phyloP scores from a whole-genome alignment of 2,797 vertebrate species.

The Periparus ater region DNA sequence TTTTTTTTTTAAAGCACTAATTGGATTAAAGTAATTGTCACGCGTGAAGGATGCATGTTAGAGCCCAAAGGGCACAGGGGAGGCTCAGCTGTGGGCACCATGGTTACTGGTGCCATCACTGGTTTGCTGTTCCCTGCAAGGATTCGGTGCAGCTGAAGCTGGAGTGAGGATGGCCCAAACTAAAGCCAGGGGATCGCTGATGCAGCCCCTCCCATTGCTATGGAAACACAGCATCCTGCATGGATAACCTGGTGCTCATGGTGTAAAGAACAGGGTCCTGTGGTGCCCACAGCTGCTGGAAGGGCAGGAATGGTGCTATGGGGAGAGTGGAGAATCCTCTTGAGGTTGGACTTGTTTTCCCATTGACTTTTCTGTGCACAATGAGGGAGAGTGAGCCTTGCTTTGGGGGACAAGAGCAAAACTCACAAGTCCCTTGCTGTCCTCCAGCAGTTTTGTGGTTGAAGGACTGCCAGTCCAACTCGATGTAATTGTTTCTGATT shows the following conservation, averaged over 20 bases:
- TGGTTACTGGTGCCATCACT: constrained; percentile 77
- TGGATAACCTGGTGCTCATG: neutral
- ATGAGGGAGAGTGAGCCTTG: neutral
- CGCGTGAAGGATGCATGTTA: constrained; percentile 29
- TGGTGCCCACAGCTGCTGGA: neutral
- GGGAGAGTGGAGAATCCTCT: neutral
- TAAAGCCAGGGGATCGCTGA: constrained; percentile 58
- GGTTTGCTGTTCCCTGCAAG: constrained; percentile 53
- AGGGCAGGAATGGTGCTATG: neutral
- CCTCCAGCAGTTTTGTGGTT: neutral
- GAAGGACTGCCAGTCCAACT: neutral
- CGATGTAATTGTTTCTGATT: neutral
- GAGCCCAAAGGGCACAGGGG: constrained; percentile 69
- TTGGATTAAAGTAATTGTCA: constrained; percentile 50
- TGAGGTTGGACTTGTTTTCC: neutral
- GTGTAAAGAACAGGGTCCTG: neutral
- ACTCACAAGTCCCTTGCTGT: neutral
- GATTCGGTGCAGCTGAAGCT: constrained; percentile 40
- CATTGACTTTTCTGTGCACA: rapidly evolving
- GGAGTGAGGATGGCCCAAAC: constrained; percentile 53
- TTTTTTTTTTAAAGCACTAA: constrained; percentile 25
- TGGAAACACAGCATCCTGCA: constrained; percentile 76
- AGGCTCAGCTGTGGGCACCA: constrained; percentile 70
- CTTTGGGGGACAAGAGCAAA: neutral
- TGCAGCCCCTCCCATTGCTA: constrained; percentile 72